Conservation (phyloP, 2,113 vertebrate genomes). For the Chloropsis cyanopogon region DNA sequence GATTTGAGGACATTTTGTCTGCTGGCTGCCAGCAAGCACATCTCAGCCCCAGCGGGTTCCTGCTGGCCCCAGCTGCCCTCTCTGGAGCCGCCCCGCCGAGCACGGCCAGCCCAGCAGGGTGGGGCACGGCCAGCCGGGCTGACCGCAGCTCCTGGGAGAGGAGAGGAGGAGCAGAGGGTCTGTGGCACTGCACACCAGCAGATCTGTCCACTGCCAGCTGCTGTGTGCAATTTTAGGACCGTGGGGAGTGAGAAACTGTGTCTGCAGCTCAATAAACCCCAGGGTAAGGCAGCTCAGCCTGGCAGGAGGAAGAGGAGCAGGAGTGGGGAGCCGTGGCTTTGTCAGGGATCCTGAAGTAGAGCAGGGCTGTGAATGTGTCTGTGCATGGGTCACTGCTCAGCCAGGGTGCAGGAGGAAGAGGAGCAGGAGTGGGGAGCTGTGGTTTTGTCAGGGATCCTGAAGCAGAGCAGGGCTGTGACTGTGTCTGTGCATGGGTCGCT, state of each 20-base stretch:
- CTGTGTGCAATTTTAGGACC: fast-evolving
- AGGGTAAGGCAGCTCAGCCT: background rate
- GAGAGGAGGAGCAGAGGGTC: background rate
- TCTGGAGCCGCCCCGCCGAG: too few species aligned
- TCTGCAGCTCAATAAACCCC: background rate
- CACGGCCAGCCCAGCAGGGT: background rate
- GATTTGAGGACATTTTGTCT: background rate
- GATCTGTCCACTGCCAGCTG: background rate
- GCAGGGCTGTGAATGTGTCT: background rate
- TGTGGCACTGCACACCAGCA: background rate
- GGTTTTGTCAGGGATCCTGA: background rate
- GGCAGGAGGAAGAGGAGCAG: background rate
- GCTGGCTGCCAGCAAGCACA: background rate
- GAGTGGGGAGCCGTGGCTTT: background rate
- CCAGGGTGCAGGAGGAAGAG: background rate
- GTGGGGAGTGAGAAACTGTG: background rate
- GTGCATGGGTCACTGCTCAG: background rate
- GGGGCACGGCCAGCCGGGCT: background rate
- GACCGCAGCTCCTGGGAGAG: background rate
- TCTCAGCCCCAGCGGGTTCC: background rate
- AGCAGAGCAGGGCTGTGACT: background rate
- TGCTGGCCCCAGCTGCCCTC: background rate
- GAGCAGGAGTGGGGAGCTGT: background rate
- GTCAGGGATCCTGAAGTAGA: background rate
- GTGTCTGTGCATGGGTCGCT: background rate